Conservation (phyloP, 2,797 vertebrate species). For the Sciaenops ocellatus region DNA sequence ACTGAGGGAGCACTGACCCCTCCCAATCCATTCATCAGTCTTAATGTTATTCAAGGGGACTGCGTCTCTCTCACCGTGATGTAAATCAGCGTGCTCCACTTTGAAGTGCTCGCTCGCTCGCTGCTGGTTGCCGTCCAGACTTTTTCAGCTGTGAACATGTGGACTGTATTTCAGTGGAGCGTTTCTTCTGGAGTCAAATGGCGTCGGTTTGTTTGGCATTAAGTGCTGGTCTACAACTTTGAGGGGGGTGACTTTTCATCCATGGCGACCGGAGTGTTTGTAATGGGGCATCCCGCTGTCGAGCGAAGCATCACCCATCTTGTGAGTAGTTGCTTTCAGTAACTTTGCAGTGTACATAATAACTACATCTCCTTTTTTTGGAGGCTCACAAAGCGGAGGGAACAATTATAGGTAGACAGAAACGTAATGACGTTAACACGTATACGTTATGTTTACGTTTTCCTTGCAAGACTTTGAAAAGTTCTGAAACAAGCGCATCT, state of each 20-base stretch:
- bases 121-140: neutral
- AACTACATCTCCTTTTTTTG: too few relatives aligned
- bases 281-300: slow-evolving; percentile 66
- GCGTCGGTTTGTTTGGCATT: neutral
- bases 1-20: slow-evolving; percentile 13
- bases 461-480: neutral
- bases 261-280: slow-evolving; percentile 1
- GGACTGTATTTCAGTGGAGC: neutral
- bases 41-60: neutral
- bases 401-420: neutral
- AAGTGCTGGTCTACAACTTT: neutral
- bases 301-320: slow-evolving; percentile 50
- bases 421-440: neutral
- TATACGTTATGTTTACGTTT: neutral
- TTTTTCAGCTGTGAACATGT: neutral
- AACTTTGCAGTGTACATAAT: neutral
- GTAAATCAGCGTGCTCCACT: slow-evolving; percentile 19
- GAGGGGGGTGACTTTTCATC: neutral
- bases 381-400: neutral
- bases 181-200: neutral
- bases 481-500: neutral
- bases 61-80: neutral
- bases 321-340: slow-evolving; percentile 69
- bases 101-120: neutral
- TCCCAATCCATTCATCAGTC: slow-evolving; percentile 30